Evolutionary conservation across 64 coral and sea anemone species (phyloP).

Genomic region (Platygyra sinensis): DNA sequence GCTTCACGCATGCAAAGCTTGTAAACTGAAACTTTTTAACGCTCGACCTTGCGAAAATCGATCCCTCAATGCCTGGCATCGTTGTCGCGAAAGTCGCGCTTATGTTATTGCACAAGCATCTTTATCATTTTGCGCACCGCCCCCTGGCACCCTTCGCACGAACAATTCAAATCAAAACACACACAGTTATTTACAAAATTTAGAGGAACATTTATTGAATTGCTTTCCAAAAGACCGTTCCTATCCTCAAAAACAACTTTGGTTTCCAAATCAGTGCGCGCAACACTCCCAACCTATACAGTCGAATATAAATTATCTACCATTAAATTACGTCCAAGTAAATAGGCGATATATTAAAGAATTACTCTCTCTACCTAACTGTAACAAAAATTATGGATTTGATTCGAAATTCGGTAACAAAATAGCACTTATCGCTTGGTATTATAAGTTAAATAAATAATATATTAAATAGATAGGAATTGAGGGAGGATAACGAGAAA

Average conservation of each 20-base stretch:
- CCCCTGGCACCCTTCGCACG: not conserved
- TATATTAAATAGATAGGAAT: constrained; percentile 96
- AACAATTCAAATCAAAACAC: not conserved
- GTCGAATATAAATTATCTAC: constrained; percentile 93
- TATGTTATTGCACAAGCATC: constrained; percentile 25
- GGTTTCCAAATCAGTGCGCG: constrained; percentile 27
- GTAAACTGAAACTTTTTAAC: constrained; percentile 68
- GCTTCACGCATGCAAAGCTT: constrained; percentile 69
- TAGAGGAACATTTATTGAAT: constrained; percentile 46
- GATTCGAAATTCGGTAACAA: constrained; percentile 86
- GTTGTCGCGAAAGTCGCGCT: constrained; percentile 18
- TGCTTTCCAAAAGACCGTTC: constrained; percentile 42
- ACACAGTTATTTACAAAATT: constrained; percentile 41
- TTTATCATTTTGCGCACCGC: not conserved
- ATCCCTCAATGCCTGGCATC: constrained; percentile 19
- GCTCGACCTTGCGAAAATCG: constrained; percentile 11
- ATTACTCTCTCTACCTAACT: constrained; percentile 80
- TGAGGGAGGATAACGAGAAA: constrained; percentile 53
- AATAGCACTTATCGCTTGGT: constrained; percentile 94
- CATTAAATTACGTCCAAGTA: constrained; percentile 70
- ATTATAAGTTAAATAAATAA: constrained; percentile 99
- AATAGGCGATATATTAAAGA: constrained; percentile 86
- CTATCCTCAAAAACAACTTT: constrained; percentile 38
- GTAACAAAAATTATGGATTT: constrained; percentile 92
- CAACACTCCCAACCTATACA: constrained; percentile 18